Evolutionary conservation across 2,888 invertebrate species (phyloP).

Genomic region (Ophion costatus): DNA sequence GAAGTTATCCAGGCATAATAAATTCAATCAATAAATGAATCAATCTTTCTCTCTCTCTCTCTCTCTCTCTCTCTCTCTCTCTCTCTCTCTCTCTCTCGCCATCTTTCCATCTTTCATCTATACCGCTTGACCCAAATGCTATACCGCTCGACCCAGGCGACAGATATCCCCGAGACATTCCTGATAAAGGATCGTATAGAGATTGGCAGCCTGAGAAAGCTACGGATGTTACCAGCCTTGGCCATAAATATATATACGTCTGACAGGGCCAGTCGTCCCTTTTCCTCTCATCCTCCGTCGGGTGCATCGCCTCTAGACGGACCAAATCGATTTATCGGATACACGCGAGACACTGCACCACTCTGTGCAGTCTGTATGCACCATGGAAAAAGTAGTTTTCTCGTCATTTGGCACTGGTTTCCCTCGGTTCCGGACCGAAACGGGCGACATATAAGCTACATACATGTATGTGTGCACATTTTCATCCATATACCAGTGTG

Average conservation of each 20-base stretch:
- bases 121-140: constrained; percentile 61
- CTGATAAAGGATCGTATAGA: constrained; percentile 21
- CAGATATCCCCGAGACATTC: constrained; percentile 9
- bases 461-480: not conserved
- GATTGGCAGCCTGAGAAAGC: constrained; percentile 49
- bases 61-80: no score
- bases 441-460: not conserved
- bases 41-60: no score
- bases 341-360: not conserved
- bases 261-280: not conserved
- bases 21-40: no score
- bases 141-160: constrained; percentile 24
- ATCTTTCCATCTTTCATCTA: constrained; percentile 15
- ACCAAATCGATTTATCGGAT: constrained; percentile 8
- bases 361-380: not conserved
- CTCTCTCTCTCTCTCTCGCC: not conserved
- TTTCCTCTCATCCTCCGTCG: not conserved
- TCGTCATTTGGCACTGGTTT: not conserved
- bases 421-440: no score
- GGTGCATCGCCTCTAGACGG: not conserved
- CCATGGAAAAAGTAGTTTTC: not conserved
- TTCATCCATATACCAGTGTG: no score
- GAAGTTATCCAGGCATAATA: no score
- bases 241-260: not conserved
- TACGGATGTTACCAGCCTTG: constrained; percentile 9